Evolutionary conservation across 2,113 vertebrate genomes (phyloP), one percentile per base, ranked within the genome.

Genomic region (Phodopus roborovskii): DNA sequence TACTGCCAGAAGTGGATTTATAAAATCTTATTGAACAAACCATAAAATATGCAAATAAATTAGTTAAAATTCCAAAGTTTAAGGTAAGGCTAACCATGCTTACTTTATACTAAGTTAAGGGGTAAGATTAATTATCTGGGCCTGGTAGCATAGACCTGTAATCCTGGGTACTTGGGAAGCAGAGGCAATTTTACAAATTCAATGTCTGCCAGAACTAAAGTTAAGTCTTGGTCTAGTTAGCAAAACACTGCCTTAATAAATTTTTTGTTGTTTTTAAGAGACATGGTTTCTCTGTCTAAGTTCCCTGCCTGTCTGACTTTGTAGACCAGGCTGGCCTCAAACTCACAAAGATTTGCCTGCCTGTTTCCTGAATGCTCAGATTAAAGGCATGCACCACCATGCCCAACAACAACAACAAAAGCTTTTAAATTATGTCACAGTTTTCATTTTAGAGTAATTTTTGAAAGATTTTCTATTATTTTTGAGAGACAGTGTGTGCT

Each of bases 1-100:
- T 78, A 60, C 58, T 88, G 36, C 71, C 42, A 88, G 15, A 70
- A 85, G 56, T 9, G 24, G 48, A 86, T 28, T 81, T 94, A 45
- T 15, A 89, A 11, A 91, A 11, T 88, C 74, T 91, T 84, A 64
- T 11, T 96, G 73, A 86, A 66, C 8, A 84, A 88, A 68, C 33
- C 53, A 79, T 90, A 50, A 82, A 91, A 58, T 71, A 84, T 56
- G 2, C 70, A 94, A 85, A n/a, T 71, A 95, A 91, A 64, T 84
- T 45, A 94, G 26, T 60, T 78, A 78, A 96, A 95, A 95, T 70
- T 87, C n/a, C 86, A 68, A 88, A 91, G 62, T 74, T 60, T 81
- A 93, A 94, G 42, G 56, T 64, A 42, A 85, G 56, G 22, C 26
- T 92, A 87, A 87, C 73, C 19, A 36, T 88, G 42, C 68, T 78